These are phyloP conservation scores for Oncorhynchus masou DNA, from an alignment of 2,113 vertebrate species.

Conservation along the genomic window DNA sequence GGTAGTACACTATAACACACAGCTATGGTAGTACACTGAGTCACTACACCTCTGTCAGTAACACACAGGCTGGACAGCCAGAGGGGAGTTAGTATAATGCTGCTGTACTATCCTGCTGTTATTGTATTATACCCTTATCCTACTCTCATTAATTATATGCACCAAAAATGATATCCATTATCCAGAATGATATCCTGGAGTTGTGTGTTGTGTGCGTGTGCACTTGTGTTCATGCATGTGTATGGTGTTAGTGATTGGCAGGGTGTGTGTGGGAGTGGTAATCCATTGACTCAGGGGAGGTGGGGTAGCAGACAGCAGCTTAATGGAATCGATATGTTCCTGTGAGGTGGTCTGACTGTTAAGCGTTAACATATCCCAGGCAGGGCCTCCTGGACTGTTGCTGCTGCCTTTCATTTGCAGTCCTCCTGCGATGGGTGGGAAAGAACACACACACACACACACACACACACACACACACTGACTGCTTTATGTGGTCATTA, in stretches of 20 bases:
- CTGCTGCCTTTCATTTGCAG: background rate
- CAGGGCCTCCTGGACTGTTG: background rate
- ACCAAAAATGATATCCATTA: background rate
- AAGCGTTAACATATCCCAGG: background rate
- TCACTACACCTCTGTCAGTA: too few species aligned
- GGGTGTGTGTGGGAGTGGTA: background rate
- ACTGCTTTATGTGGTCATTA: too few species aligned
- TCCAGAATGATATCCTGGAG: too few species aligned
- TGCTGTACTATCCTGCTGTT: too few species aligned
- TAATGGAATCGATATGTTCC: background rate
- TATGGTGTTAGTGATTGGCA: background rate
- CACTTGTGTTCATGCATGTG: background rate
- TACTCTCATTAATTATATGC: background rate
- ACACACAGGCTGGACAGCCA: too few species aligned
- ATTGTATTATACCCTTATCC: background rate
- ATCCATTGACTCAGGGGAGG: too few species aligned
- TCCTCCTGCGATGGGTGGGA: background rate
- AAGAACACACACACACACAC: too few species aligned
- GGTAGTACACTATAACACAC: too few species aligned
- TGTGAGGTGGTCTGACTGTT: background rate
- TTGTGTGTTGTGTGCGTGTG: constrained; percentile 5
- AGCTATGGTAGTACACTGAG: too few species aligned
- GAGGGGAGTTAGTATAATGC: too few species aligned
- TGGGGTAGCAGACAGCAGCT: background rate
- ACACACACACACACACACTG: too few species aligned